Base-by-base conservation (phyloP, 2,888 invertebrate genomes). In the Troides helena region DNA sequence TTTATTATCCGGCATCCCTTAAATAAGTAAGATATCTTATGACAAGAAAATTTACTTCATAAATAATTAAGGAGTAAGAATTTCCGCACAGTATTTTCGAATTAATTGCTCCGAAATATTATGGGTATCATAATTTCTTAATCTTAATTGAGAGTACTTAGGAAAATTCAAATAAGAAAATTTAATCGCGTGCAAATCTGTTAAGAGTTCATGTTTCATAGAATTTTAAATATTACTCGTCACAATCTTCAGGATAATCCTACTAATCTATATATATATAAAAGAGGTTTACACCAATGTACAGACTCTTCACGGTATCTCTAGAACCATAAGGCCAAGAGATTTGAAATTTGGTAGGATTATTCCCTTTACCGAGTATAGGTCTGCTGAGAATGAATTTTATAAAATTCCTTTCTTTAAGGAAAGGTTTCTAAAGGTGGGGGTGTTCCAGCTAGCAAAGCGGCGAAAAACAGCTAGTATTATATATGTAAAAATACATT, bases 101-200 rank as follows among this genome's bases (percentile, higher is more conserved):
- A 87, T 88, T 90, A 91, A 91, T 91, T 90, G 87, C 88, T 90
- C 81, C 83, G 77, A 85, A 90, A 90, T 86, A 87, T 90, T 85
- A 88, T 84, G 85, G 90, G 90, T 89, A 90, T 88, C 87, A 89
- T 89, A 88, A 91, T 91, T 87, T 86, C 82, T 85, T 90, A 89
- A 92, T 90, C 88, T 89, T 89, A 90, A 92, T 92, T 89, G 88
- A 86, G 87, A 87, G 85, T 85, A 88, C 83, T 90, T 88, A 81
- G 82, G 84, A 78, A 82, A 84, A 84, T 79, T 84, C 82, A 86
- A 88, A 88, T 90, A 88, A 85, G 80, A 88, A 87, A 87, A 87
- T 89, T 88, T 87, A 89, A 90, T 88, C 86, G 85, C 78, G 77
- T 80, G 80, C 78, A 87, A 89, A 89, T 86, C 87, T 82, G 74